Conservation (phyloP, 2,113 vertebrate species). For the Clarias magur region DNA sequence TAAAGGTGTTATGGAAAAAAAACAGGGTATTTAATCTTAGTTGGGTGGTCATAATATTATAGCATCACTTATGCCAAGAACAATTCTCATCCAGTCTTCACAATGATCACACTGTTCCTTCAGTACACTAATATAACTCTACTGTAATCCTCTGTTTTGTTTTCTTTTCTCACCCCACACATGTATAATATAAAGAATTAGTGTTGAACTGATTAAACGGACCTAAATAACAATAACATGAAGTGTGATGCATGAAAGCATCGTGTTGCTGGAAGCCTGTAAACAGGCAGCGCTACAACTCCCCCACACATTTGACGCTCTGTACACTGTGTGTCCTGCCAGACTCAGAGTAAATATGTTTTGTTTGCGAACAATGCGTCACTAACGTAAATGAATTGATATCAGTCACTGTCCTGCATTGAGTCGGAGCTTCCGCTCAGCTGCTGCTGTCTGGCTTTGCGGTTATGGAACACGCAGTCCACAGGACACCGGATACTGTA, state of each 20-base stretch:
- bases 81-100: background rate
- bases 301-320: background rate
- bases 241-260: background rate
- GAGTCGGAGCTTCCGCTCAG: background rate
- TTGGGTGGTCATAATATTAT: too few relatives aligned
- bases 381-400: background rate
- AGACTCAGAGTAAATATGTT: background rate
- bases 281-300: background rate
- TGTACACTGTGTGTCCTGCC: background rate
- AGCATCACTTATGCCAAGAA: background rate
- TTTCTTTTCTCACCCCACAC: background rate
- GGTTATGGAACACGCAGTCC: too few relatives aligned
- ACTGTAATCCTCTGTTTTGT: background rate
- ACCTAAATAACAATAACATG: background rate
- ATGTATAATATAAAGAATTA: background rate
- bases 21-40: too few relatives aligned
- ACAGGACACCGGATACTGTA: background rate
- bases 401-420: background rate
- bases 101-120: background rate
- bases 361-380: slow-evolving; percentile 3
- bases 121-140: background rate
- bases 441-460: background rate
- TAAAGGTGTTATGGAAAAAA: too few relatives aligned
- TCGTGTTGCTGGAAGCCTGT: background rate
- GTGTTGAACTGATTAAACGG: background rate